Percentiles rank a stretch among this genome's conserved stretches.
phyloP scores from a whole-genome alignment of 2,113 vertebrate genomes.

The Burhinus oedicnemus region DNA sequence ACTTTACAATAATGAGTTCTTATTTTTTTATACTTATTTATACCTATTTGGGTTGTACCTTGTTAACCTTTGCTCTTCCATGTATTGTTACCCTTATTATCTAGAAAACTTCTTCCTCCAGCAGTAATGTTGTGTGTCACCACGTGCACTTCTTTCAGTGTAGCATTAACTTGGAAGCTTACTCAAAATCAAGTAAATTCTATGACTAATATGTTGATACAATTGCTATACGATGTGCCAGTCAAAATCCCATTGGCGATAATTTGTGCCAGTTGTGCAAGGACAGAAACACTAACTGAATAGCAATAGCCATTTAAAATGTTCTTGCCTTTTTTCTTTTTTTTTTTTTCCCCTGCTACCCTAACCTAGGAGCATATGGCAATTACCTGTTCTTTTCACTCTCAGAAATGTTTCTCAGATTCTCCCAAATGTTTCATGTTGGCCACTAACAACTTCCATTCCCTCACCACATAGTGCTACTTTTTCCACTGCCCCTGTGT shows the following conservation, averaged over 20 bases:
- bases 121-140: not conserved
- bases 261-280: not conserved
- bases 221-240: not conserved
- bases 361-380: not conserved
- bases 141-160: rapidly evolving
- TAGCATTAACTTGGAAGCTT: not conserved
- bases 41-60: not conserved
- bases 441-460: not conserved
- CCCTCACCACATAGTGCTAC: not conserved
- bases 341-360: rapidly evolving
- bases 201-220: rapidly evolving
- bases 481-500: not conserved
- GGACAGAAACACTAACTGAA: not conserved
- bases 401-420: not conserved
- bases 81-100: not conserved
- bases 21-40: not conserved
- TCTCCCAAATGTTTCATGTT: not conserved
- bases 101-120: not conserved
- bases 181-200: not conserved
- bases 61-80: not conserved
- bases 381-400: not conserved
- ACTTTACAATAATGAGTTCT: not conserved
- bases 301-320: not conserved
- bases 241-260: not conserved
- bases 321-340: not conserved